Conservation (phyloP, 2,888 invertebrate species). For the Neocrepidodera transversa region DNA sequence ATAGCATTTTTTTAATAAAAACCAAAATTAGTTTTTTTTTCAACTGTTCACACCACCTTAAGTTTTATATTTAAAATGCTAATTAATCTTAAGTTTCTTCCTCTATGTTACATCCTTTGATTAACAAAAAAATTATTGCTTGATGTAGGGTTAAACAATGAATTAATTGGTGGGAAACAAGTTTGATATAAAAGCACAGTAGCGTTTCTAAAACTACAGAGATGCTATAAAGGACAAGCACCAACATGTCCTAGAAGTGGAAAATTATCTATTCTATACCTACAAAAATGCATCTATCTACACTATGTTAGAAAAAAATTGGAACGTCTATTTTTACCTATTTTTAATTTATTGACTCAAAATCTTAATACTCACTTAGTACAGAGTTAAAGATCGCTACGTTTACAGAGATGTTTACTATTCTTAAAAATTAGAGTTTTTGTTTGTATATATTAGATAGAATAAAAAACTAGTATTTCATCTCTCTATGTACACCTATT, state of each 20-base stretch:
- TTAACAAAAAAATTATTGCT: too few relatives aligned
- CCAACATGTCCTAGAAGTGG: conserved; percentile 43
- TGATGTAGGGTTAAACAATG: too few relatives aligned
- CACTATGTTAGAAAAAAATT: conserved; percentile 30
- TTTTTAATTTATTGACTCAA: background rate
- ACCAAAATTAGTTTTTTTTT: too few relatives aligned
- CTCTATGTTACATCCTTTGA: too few relatives aligned
- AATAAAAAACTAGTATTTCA: conserved; percentile 30
- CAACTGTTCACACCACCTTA: too few relatives aligned
- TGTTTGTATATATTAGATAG: background rate
- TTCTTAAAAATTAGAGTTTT: conserved; percentile 19
- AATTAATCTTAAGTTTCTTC: too few relatives aligned
- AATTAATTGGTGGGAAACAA: conserved; percentile 24
- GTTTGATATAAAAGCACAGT: conserved; percentile 49
- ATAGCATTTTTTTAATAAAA: too few relatives aligned
- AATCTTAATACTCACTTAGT: conserved; percentile 25
- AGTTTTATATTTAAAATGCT: too few relatives aligned
- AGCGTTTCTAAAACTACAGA: conserved; percentile 52
- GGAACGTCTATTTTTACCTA: conserved; percentile 23
- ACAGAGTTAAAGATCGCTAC: conserved; percentile 17
- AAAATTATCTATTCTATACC: conserved; percentile 34
- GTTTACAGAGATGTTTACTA: conserved; percentile 25
- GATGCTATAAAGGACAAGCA: conserved; percentile 52
- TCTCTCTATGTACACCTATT: conserved; percentile 61
- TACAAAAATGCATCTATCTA: conserved; percentile 44